Evolutionary conservation across 2,797 vertebrate genomes (phyloP).

Genomic region (Microhierax caerulescens): DNA sequence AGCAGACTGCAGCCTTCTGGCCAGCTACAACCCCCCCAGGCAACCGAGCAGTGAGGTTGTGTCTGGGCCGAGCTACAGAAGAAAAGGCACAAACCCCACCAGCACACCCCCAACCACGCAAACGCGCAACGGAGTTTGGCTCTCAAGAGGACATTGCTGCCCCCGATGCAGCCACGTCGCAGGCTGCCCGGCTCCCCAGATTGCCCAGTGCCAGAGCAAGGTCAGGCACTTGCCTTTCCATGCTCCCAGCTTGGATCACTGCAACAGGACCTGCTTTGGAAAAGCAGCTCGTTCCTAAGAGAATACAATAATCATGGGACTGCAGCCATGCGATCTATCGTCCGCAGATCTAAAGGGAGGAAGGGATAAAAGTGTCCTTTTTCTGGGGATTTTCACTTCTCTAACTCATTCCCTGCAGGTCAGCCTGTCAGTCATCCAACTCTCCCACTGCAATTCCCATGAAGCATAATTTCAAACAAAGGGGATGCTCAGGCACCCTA

Average conservation of each 20-base stretch:
- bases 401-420: not conserved
- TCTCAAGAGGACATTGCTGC: not conserved
- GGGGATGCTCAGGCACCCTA: not conserved
- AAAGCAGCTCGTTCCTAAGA: not conserved
- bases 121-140: not conserved
- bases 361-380: not conserved
- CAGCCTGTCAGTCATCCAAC: not conserved
- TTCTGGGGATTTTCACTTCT: not conserved
- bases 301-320: not conserved
- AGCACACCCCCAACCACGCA: not conserved
- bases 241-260: not conserved
- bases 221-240: not conserved
- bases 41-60: not conserved
- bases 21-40: not conserved
- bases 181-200: not conserved
- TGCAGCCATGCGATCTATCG: not conserved
- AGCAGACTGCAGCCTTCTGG: not conserved
- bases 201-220: not conserved
- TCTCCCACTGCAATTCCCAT: not conserved
- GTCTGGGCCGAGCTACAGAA: not conserved
- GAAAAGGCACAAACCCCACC: not conserved
- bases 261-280: not conserved
- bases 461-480: not conserved
- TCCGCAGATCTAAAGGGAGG: not conserved
- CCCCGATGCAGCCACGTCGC: not conserved